Conservation (phyloP, 1,140 invertebrate species). For the Elymnias hypermnestra region DNA sequence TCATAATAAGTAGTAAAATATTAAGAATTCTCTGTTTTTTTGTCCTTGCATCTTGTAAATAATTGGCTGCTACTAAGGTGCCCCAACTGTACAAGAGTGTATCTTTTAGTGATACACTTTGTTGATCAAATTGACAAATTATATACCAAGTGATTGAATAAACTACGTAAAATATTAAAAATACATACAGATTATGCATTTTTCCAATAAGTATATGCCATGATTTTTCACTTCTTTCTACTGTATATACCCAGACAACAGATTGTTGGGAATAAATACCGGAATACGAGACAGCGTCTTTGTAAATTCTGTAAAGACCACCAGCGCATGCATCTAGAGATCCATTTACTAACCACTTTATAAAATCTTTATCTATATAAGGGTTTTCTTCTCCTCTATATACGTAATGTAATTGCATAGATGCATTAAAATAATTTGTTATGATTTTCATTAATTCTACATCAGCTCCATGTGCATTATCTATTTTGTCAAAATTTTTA, state of each 20-base stretch:
- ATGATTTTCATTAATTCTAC: conserved; percentile 51
- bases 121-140: conserved; percentile 32
- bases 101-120: conserved; percentile 26
- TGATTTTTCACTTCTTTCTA: conserved; percentile 35
- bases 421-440: conserved; percentile 40
- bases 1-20: conserved; percentile 37
- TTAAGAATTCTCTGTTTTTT: conserved; percentile 52
- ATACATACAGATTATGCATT: conserved; percentile 40
- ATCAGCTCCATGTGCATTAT: conserved; percentile 38
- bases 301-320: conserved; percentile 51
- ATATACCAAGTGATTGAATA: conserved; percentile 41
- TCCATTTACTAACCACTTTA: conserved; percentile 38
- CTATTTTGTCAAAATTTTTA: conserved; percentile 30
- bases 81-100: conserved; percentile 45
- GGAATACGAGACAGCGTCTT: conserved; percentile 38
- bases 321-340: conserved; percentile 50
- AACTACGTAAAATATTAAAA: conserved; percentile 40
- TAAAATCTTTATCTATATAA: conserved; percentile 25
- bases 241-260: conserved; percentile 50
- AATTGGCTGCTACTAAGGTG: conserved; percentile 36
- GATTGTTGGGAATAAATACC: conserved; percentile 46
- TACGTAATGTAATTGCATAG: conserved; percentile 34
- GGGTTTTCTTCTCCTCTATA: conserved; percentile 35
- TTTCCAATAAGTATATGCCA: conserved; percentile 43
- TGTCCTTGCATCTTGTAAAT: conserved; percentile 33